A percentile compares a stretch with the other conserved stretches of the same genome.
phyloP scores from a whole-genome alignment of 2,113 vertebrate species.

The Chaetura pelagica region DNA sequence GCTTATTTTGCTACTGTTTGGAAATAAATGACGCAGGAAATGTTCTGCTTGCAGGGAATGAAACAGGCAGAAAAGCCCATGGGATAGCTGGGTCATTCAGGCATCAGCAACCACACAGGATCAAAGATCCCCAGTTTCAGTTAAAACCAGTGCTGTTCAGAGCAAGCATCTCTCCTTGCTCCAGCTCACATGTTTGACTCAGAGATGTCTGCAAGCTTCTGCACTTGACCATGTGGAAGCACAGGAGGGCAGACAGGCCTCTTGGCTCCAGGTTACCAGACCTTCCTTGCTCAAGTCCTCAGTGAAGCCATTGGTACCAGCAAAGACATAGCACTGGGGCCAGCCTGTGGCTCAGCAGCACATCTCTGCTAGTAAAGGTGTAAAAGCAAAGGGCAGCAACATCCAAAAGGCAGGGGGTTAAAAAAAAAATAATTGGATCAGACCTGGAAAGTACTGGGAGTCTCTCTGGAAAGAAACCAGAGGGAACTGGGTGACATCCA shows the following conservation, averaged over 20 bases:
- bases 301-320: background rate
- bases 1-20: background rate
- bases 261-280: background rate
- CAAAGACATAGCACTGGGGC: background rate
- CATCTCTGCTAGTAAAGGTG: background rate
- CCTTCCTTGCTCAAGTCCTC: background rate
- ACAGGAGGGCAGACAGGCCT: background rate
- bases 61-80: background rate
- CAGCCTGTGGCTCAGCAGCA: background rate
- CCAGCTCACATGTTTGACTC: background rate
- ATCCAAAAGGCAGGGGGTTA: background rate
- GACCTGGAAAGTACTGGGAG: background rate
- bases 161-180: background rate
- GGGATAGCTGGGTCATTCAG: background rate
- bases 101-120: background rate
- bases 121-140: background rate
- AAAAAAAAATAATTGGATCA: background rate
- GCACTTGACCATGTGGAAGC: background rate
- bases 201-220: background rate
- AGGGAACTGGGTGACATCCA: background rate
- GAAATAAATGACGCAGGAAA: slow-evolving; percentile 51
- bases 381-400: background rate
- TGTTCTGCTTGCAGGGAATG: slow-evolving; percentile 13
- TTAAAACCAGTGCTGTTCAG: background rate
- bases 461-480: background rate